Percentiles rank a stretch among this genome's conserved stretches.
phyloP scores from a whole-genome alignment of 2,113 vertebrate genomes.

The Arizona elegans region DNA sequence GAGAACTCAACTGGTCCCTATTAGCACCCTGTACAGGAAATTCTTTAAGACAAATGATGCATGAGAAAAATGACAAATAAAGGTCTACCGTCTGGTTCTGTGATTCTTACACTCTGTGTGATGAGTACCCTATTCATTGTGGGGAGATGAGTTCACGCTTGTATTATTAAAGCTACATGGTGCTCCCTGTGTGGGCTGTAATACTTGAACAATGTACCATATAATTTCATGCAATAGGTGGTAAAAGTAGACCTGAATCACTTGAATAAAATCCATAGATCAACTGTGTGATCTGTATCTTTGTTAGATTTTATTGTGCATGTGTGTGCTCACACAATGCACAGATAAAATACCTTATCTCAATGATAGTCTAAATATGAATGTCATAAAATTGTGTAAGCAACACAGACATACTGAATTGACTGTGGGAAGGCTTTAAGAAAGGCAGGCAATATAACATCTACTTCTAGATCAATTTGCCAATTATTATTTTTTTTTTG shows the following conservation, averaged over 20 bases:
- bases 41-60: not conserved
- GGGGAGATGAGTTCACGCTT: not conserved
- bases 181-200: not conserved
- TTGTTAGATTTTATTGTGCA: not conserved
- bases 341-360: not conserved
- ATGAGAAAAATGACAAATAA: not conserved
- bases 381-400: not conserved
- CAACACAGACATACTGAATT: not conserved
- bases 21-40: not conserved
- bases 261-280: not conserved
- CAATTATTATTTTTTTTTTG: not conserved
- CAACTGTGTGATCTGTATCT: not conserved
- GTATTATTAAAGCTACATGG: not conserved
- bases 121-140: not conserved
- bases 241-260: not conserved
- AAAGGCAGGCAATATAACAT: not conserved
- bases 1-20: not conserved
- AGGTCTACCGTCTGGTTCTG: not conserved
- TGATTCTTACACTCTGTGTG: not conserved
- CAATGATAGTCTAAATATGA: not conserved
- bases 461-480: not conserved
- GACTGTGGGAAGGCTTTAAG: not conserved
- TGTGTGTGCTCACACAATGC: not conserved
- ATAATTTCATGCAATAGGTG: not conserved
- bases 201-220: not conserved